Conservation (phyloP, 2,888 invertebrate genomes). For the Cephus pygmeus region DNA sequence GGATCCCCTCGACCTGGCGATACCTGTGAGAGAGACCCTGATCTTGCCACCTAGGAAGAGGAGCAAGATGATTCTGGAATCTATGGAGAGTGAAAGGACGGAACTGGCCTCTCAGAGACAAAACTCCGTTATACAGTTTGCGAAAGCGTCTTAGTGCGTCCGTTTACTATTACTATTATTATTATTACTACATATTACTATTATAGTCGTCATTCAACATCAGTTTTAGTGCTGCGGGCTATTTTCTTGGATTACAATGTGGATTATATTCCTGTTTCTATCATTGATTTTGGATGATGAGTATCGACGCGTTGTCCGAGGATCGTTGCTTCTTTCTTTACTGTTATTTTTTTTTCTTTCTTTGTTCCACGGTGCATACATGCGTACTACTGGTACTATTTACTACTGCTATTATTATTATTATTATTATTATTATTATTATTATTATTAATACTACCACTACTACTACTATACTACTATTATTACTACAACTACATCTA, state of each 20-base stretch:
- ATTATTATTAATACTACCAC: not conserved
- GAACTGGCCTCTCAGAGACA: slow-evolving; percentile 61
- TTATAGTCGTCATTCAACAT: slow-evolving; percentile 2
- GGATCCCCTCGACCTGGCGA: slow-evolving; percentile 69
- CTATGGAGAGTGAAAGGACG: slow-evolving; percentile 68
- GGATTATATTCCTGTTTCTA: not conserved
- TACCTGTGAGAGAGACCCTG: slow-evolving; percentile 69
- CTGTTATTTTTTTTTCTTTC: not conserved
- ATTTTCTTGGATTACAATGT: not conserved
- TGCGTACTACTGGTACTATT: not conserved
- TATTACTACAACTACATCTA: not conserved
- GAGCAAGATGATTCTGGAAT: slow-evolving; percentile 80
- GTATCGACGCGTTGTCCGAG: not conserved
- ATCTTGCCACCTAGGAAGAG: slow-evolving; percentile 84
- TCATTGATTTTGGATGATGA: not conserved
- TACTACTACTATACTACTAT: not conserved
- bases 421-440: too few relatives aligned
- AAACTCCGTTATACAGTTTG: slow-evolving; percentile 88
- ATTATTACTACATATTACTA: slow-evolving; percentile 4
- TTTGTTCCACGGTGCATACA: not conserved
- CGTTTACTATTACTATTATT: slow-evolving; percentile 6
- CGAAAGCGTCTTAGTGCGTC: slow-evolving; percentile 70
- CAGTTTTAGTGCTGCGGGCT: not conserved
- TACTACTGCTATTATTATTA: not conserved
- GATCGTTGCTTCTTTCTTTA: not conserved